These are phyloP conservation scores for Melanotaenia nigrans DNA, from an alignment of 2,797 vertebrate species.

Conservation along the genomic window DNA sequence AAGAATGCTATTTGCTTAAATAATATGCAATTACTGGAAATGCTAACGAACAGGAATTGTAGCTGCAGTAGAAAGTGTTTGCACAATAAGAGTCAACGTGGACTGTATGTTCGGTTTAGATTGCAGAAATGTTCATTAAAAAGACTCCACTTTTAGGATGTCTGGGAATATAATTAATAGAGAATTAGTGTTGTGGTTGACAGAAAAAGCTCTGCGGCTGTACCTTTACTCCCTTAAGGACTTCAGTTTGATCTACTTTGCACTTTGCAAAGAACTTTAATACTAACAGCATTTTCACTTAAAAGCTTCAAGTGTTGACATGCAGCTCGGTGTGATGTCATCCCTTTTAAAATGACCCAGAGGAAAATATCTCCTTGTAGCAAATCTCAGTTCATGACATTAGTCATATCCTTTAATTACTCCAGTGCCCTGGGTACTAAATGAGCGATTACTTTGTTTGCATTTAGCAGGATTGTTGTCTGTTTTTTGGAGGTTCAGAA, in stretches of 20 bases:
- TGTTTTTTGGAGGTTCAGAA: conserved; percentile 35
- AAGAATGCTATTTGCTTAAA: conserved; percentile 22
- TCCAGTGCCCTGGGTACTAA: conserved; percentile 57
- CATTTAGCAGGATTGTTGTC: conserved; percentile 39
- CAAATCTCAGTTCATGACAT: conserved; percentile 66
- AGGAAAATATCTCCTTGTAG: conserved; percentile 52
- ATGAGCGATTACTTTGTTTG: conserved; percentile 67
- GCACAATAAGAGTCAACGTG: background rate
- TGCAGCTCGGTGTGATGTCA: conserved; percentile 54
- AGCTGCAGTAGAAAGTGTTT: background rate
- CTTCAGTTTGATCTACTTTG: conserved; percentile 41
- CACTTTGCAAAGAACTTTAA: conserved; percentile 31
- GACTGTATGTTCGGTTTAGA: background rate
- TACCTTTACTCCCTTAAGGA: conserved; percentile 30
- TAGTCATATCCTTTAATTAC: conserved; percentile 74
- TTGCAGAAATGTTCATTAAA: conserved; percentile 1
- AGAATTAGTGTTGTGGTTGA: background rate
- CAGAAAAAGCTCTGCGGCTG: conserved; percentile 5
- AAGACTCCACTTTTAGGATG: background rate
- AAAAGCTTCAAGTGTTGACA: conserved; percentile 52
- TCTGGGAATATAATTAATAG: background rate
- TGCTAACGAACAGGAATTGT: background rate
- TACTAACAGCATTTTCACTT: conserved; percentile 35
- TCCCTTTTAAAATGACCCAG: conserved; percentile 46
- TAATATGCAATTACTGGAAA: background rate